Base-by-base conservation (phyloP, 1,140 invertebrate genomes). In the Philopotamus ludificatus region DNA sequence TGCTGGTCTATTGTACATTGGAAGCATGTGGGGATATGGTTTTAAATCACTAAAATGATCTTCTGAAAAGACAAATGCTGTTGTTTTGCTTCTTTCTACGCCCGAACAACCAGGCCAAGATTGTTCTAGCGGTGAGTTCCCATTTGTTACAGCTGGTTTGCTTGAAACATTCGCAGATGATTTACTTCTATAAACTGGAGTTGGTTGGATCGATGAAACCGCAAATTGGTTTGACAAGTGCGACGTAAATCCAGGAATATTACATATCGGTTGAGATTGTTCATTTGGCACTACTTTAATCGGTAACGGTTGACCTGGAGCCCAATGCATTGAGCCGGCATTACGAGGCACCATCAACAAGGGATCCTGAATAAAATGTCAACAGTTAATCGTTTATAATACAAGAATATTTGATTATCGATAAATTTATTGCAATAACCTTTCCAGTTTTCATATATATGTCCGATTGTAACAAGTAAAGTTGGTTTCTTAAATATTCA, bases 261-360 rank as follows among this genome's bases (percentile, higher is more conserved):
- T 63, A 20, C 34, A 0, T 12, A 12, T 4, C 15, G 8, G 25
- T 10, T 12, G 23, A 61, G 15, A 16, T 63, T 44, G 42, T 63
- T 10, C 23, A 18, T 1, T 26, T 1, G 42, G 8, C 39, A 20
- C 10, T 54, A 21, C 68, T 72, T 16, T 76, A 74, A 12, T 34
- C 2, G 78, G 79, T 45, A 78, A 75, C 16, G 78, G 77, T 18
- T 77, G 70, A 7, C 77, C 70, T 0, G 79, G 79, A 15, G 75
- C 77, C 77, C 77, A 80, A 50, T 77, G 69, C 70, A 76, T 80
- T 12, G 79, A 79, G 41, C 85, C 85, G 68, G 83, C 81, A 77
- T 87, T 87, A 63, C 84, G 76, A 25, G 85, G 85, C 66, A 83
- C 84, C 73, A 86, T 78, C 12, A 86, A 71, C n/a, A 87, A 73